phyloP scores from a whole-genome alignment of 2,797 vertebrate genomes.

The Lepus oiostolus region DNA sequence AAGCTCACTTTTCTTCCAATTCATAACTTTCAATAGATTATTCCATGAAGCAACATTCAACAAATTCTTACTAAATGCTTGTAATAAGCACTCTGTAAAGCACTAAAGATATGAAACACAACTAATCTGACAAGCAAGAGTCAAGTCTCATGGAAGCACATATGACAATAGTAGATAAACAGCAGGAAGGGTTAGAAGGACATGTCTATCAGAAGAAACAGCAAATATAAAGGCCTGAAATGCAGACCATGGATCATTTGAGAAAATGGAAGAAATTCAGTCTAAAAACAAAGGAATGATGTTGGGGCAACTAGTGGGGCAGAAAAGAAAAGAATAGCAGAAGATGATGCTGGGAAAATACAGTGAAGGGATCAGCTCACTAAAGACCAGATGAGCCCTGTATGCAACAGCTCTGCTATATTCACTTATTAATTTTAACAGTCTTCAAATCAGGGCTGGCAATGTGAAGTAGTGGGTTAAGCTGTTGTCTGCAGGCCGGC shows the following conservation, averaged over 20 bases:
- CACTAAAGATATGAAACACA: neutral
- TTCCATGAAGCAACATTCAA: neutral
- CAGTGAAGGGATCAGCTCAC: neutral
- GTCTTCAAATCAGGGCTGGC: no score
- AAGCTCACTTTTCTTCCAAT: neutral
- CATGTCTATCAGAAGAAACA: neutral
- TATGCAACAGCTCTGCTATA: neutral
- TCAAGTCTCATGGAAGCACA: neutral
- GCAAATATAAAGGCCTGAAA: neutral
- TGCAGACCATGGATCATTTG: neutral
- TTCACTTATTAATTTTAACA: neutral
- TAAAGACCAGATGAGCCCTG: neutral
- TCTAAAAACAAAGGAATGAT: neutral
- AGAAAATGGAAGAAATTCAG: constrained; percentile 18
- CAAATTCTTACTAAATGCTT: constrained; percentile 30
- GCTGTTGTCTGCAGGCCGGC: no score
- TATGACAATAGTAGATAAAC: neutral
- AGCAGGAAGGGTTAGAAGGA: neutral
- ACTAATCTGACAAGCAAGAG: constrained; percentile 2
- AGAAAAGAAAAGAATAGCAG: neutral
- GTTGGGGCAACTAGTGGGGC: neutral
- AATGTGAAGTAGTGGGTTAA: no score
- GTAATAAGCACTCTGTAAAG: neutral
- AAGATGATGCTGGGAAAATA: neutral
- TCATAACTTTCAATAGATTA: constrained; percentile 20